These are phyloP conservation scores for Papilio polyxenes DNA, from an alignment of 1,140 invertebrate species.

Conservation along the genomic window DNA sequence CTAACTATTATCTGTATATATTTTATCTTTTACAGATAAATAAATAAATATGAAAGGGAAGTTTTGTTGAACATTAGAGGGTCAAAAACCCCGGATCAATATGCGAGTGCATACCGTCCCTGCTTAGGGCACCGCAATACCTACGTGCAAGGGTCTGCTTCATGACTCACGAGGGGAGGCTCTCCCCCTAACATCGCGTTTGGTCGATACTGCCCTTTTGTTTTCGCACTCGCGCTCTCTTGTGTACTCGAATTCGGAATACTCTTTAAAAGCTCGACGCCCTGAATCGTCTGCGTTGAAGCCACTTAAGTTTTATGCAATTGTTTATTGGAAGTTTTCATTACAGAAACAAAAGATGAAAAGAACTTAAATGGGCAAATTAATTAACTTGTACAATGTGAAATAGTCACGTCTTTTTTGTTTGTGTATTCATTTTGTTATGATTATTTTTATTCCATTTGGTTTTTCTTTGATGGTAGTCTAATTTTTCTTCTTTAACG, in stretches of 20 bases:
- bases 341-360: neutral
- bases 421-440: neutral
- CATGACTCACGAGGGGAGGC: conserved; percentile 36
- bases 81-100: conserved; percentile 40
- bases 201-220: conserved; percentile 39
- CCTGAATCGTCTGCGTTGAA: conserved; percentile 20
- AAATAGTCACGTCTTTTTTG: neutral
- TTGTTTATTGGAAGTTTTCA: neutral
- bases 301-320: conserved; percentile 7
- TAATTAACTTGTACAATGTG: neutral
- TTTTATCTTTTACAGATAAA: conserved; percentile 13
- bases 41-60: conserved; percentile 20
- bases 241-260: conserved; percentile 34
- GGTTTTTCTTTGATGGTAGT: neutral
- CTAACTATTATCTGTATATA: neutral
- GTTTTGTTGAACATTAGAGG: conserved; percentile 34
- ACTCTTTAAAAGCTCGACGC: conserved; percentile 28
- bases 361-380: neutral
- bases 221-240: conserved; percentile 36
- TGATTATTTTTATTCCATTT: too few relatives aligned
- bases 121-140: conserved; percentile 39
- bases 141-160: conserved; percentile 38
- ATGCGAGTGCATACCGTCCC: conserved; percentile 34
- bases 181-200: conserved; percentile 29
- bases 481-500: too few relatives aligned